phyloP scores from a whole-genome alignment of 92 coral and sea anemone genomes.

The Palythoa grandiflora region DNA sequence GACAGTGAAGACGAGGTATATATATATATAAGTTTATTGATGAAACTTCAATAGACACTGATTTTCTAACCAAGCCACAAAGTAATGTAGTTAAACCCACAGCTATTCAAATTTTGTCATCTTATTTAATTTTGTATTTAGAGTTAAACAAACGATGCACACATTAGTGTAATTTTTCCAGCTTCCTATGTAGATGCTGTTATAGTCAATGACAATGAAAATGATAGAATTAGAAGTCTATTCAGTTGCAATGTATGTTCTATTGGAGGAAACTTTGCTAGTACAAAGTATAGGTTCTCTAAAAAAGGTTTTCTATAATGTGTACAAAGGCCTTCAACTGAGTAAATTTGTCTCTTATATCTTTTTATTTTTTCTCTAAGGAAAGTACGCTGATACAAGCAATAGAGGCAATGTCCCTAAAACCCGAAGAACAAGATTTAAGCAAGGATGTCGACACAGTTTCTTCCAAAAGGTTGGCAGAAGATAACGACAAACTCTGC shows the following conservation, averaged over 20 bases:
- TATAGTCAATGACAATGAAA: neutral
- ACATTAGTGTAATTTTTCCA: neutral
- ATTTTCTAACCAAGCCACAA: neutral
- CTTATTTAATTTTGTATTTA: neutral
- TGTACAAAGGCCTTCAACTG: neutral
- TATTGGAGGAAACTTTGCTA: neutral
- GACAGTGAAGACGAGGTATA: conserved; percentile 15
- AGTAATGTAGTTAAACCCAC: neutral
- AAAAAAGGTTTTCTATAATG: neutral
- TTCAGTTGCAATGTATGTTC: neutral
- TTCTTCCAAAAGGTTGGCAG: conserved; percentile 11
- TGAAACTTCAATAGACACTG: neutral
- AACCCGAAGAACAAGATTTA: conserved; percentile 3
- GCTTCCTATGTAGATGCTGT: neutral
- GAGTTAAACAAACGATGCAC: neutral
- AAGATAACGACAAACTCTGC: conserved; percentile 17
- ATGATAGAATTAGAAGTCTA: neutral
- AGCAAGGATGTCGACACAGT: conserved; percentile 6
- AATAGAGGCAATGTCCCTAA: conserved; percentile 6
- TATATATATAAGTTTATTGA: neutral
- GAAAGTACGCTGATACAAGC: conserved; percentile 4
- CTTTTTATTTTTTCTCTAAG: neutral
- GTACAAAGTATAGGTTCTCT: neutral
- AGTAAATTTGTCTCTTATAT: neutral
- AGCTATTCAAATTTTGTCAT: neutral